Percentiles rank a stretch among this genome's conserved stretches.
Conservation (phyloP, 2,797 vertebrate species). For the Mormyrus proboscirostris region DNA sequence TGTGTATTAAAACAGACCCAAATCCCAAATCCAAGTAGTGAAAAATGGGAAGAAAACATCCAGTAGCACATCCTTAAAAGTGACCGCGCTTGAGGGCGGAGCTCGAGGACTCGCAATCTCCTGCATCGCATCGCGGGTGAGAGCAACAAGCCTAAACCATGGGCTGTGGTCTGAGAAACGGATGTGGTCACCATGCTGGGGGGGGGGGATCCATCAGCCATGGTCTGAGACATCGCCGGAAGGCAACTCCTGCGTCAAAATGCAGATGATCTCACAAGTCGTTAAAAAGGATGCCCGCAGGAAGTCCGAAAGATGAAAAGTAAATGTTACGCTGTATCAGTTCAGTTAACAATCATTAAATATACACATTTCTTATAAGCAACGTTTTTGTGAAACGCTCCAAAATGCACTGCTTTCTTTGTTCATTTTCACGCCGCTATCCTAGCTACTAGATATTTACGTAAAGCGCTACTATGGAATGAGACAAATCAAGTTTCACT, state of each 20-base stretch:
- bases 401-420: slow-evolving; percentile 6
- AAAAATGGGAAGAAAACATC: slow-evolving; percentile 44
- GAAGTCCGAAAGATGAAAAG: slow-evolving; percentile 24
- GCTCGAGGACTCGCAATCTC: neutral
- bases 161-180: neutral
- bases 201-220: neutral
- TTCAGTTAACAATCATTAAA: slow-evolving; percentile 27
- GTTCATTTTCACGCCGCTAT: neutral
- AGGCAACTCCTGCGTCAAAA: neutral
- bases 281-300: neutral
- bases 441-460: slow-evolving; percentile 20
- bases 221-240: neutral
- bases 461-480: slow-evolving; percentile 21
- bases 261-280: neutral
- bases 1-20: slow-evolving; percentile 47
- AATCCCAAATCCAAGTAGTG: slow-evolving; percentile 51
- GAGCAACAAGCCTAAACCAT: neutral
- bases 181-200: neutral
- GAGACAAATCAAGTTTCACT: neutral
- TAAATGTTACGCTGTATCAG: slow-evolving; percentile 22
- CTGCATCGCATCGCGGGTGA: neutral
- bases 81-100: neutral
- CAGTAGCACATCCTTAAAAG: slow-evolving; percentile 52
- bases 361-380: slow-evolving; percentile 22
- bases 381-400: neutral